Base-by-base conservation (phyloP, 2,888 invertebrate species). In the Rhagonycha fulva region DNA sequence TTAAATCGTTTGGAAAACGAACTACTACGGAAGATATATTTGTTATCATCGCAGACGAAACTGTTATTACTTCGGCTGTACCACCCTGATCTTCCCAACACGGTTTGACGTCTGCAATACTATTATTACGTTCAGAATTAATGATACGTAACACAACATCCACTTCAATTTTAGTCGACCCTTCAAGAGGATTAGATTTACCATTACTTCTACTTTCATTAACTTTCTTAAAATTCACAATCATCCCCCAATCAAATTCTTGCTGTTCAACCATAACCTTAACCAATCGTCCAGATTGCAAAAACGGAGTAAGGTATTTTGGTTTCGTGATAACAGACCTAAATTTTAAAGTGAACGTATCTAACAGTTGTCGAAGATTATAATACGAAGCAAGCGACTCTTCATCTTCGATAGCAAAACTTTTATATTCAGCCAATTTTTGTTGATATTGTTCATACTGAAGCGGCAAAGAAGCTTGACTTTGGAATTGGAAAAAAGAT, bases 401-500 rank as follows among this genome's bases (percentile, higher is more conserved):
- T 86, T 98, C 97, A 75, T 95, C 91, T 24, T 92, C 90, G 7
- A 98, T 91, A 23, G 89, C 87, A 30, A 95, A 87, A 0, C 89
- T 88, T 70, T 93, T 90, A 81, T 93, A 92, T 81, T 93, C 90
- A 62, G 90, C 88, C 84, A 94, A 92, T 78, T 94, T 92, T 63
- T 91, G 87, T 83, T 91, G 90, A 60, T 94, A 90, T 87, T 91
- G 94, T 80, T 96, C 94, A 84, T 95, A 93, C 11, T 98, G 90
- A 63, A 93, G 93, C 0, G 99, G 99, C 84, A 99, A 96, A 14
- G 94, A 92, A 0, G 98, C 93, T 88, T 98, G 98, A 89, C 99
- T 99, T 89, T 99, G 99, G 85, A 99, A 99, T 88, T 99, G 99
- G 88, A 94, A 98, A 89, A 99, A 99, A 82, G 98, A 98, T 79